Percentiles rank a stretch among this genome's conserved stretches.
Conservation (phyloP, 2,888 invertebrate genomes). For the Microdon myrmicae region DNA sequence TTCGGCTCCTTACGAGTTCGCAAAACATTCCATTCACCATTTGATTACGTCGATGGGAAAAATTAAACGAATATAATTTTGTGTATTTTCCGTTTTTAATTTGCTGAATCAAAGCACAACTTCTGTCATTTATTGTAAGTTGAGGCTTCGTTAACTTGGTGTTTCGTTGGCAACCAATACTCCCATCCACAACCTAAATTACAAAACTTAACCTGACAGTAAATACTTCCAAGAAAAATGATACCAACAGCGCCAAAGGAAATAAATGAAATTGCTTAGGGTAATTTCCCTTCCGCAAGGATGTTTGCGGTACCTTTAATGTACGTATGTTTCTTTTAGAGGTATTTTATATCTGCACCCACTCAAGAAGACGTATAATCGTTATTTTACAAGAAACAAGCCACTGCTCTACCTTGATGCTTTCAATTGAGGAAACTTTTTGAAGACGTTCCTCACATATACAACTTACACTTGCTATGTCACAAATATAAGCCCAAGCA, state of each 20-base stretch:
- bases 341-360: constrained; percentile 4
- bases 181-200: too few relatives aligned
- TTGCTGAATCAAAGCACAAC: too few relatives aligned
- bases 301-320: constrained; percentile 22
- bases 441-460: background rate
- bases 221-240: too few relatives aligned
- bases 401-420: constrained; percentile 30
- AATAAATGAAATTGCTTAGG: constrained; percentile 29
- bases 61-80: too few relatives aligned
- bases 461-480: background rate
- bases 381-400: constrained; percentile 30
- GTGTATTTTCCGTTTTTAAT: too few relatives aligned
- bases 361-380: background rate
- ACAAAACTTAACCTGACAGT: too few relatives aligned
- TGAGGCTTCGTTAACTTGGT: too few relatives aligned
- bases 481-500: constrained; percentile 1
- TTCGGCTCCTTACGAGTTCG: too few relatives aligned
- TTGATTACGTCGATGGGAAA: too few relatives aligned
- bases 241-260: constrained; percentile 27
- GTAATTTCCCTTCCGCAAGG: constrained; percentile 34
- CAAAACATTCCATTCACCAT: too few relatives aligned
- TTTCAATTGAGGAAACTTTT: constrained; percentile 36
- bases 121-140: too few relatives aligned
- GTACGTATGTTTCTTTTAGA: constrained; percentile 3
- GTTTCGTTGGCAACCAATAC: too few relatives aligned